These are phyloP conservation scores for Etia nguti DNA, from an alignment of 2,113 vertebrate species.

Conservation along the genomic window DNA sequence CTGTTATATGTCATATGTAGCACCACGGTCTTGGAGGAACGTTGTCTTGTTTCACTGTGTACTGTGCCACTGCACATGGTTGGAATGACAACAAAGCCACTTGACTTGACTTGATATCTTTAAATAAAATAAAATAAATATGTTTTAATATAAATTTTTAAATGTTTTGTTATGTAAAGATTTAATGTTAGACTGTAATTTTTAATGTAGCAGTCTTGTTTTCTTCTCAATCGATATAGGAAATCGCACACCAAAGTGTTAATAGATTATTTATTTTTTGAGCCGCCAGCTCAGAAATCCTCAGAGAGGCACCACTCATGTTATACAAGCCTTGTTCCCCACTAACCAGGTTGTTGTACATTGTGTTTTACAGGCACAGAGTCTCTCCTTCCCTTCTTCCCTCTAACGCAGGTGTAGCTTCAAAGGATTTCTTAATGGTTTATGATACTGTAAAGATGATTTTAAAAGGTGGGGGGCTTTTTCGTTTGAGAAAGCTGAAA, in stretches of 20 bases:
- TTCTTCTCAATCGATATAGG: conserved; percentile 7
- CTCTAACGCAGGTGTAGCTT: neutral
- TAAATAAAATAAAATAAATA: neutral
- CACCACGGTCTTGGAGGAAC: too few relatives aligned
- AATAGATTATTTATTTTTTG: conserved; percentile 53
- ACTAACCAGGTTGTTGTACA: conserved; percentile 46
- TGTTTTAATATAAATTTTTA: neutral
- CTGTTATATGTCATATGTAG: neutral
- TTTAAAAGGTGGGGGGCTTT: neutral
- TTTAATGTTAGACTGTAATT: conserved; percentile 3
- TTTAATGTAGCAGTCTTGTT: neutral
- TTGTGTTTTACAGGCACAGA: conserved; percentile 22
- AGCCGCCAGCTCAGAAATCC: conserved; percentile 37
- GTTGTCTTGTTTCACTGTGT: fast-evolving
- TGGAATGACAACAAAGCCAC: neutral
- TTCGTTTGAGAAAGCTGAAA: neutral
- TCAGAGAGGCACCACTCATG: conserved; percentile 32
- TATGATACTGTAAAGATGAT: neutral
- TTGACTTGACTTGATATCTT: neutral
- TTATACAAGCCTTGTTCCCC: conserved; percentile 48
- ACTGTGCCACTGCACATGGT: neutral
- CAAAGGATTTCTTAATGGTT: neutral
- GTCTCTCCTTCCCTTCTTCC: neutral
- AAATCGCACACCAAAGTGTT: conserved; percentile 1
- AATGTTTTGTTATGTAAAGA: neutral